Percentiles rank a stretch among this genome's conserved stretches.
These are phyloP conservation scores for Chromis chromis DNA, from an alignment of 2,797 vertebrate genomes.

Conservation along the genomic window DNA sequence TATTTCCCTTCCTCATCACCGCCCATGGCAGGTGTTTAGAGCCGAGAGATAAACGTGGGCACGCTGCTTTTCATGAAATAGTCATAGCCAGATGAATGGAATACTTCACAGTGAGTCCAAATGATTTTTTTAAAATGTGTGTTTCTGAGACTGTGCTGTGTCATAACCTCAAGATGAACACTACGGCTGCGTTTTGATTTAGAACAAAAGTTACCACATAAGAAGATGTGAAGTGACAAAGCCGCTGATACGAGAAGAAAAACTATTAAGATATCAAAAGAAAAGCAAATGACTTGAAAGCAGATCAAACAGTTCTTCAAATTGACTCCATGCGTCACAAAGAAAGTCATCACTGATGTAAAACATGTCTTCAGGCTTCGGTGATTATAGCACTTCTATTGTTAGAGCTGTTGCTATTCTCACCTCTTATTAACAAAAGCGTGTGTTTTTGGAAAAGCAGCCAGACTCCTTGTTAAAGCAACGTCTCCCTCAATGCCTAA, in stretches of 20 bases:
- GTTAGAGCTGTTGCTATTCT: slow-evolving; percentile 23
- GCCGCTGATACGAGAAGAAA: no score
- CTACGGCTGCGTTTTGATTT: slow-evolving; percentile 10
- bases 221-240: background rate
- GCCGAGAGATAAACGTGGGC: slow-evolving; percentile 49
- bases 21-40: slow-evolving; percentile 67
- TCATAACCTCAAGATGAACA: background rate
- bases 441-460: slow-evolving; percentile 14
- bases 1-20: slow-evolving; percentile 71
- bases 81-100: slow-evolving; percentile 6
- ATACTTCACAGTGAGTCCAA: slow-evolving; percentile 6
- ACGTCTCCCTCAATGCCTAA: slow-evolving; percentile 24
- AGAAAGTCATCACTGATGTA: slow-evolving; percentile 10
- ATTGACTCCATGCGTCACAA: background rate
- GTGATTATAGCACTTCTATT: slow-evolving; percentile 16
- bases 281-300: background rate
- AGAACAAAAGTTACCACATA: background rate
- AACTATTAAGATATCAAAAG: no score
- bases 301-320: slow-evolving; percentile 26
- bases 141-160: background rate
- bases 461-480: slow-evolving; percentile 16
- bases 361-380: slow-evolving; percentile 1
- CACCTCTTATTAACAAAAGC: slow-evolving; percentile 26
- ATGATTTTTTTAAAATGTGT: background rate
- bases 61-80: background rate